phyloP scores from a whole-genome alignment of 2,113 vertebrate genomes.

The Archocentrus centrarchus region DNA sequence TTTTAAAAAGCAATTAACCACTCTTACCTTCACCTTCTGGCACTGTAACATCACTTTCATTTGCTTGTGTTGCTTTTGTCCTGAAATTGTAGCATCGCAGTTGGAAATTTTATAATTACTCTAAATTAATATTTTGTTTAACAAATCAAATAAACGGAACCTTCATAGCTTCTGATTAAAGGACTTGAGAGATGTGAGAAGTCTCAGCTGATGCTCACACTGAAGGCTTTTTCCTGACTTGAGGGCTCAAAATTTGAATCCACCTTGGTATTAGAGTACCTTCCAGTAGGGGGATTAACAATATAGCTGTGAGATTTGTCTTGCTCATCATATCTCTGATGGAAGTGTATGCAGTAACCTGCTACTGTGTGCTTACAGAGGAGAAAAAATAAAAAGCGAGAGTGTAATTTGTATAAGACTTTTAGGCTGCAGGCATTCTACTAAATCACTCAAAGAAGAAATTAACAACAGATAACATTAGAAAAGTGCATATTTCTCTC shows the following conservation, averaged over 20 bases:
- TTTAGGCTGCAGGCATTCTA: background rate
- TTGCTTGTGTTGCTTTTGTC: slow-evolving; percentile 24
- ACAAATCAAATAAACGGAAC: slow-evolving; percentile 9
- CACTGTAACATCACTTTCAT: slow-evolving; percentile 14
- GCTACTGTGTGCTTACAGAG: background rate
- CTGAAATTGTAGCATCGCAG: background rate
- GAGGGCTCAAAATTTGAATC: background rate
- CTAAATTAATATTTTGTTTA: background rate
- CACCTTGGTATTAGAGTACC: background rate
- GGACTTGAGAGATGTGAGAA: background rate
- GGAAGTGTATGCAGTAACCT: background rate
- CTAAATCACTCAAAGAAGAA: background rate
- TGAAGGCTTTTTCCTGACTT: too few species aligned
- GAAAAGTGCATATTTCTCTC: too few species aligned
- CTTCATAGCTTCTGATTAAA: background rate
- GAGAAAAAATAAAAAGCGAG: background rate
- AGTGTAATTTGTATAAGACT: background rate
- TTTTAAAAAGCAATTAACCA: slow-evolving; percentile 21
- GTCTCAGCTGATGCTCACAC: background rate
- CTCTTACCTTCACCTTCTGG: background rate
- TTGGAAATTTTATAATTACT: background rate
- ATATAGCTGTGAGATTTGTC: background rate
- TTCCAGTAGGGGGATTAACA: background rate
- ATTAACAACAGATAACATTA: background rate
- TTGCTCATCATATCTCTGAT: background rate